A percentile compares a stretch with the other conserved stretches of the same genome.
Conservation (phyloP, 2,888 invertebrate genomes). For the Sialis lutaria region DNA sequence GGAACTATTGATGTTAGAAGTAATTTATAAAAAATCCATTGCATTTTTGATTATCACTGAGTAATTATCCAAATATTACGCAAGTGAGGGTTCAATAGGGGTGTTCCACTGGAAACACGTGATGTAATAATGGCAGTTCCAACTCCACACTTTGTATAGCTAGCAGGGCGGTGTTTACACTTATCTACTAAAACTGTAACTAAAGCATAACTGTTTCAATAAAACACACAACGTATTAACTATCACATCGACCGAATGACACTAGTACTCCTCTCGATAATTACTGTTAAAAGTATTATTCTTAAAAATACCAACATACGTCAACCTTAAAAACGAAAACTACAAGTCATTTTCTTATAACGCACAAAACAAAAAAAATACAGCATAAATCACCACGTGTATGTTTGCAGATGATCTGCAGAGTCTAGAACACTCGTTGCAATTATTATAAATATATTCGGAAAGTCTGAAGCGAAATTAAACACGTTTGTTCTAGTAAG, state of each 20-base stretch:
- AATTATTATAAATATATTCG: not conserved
- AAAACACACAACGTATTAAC: too few species aligned
- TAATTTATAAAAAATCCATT: too few species aligned
- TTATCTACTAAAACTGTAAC: too few species aligned
- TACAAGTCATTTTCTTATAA: constrained; percentile 4
- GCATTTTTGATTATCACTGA: too few species aligned
- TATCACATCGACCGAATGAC: too few species aligned
- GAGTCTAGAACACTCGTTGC: not conserved
- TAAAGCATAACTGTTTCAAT: too few species aligned
- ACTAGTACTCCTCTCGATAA: too few species aligned
- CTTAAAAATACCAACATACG: not conserved
- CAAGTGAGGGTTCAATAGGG: not conserved
- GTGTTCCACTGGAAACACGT: constrained; percentile 4
- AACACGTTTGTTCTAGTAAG: constrained; percentile 5
- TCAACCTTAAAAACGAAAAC: constrained; percentile 2
- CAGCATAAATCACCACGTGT: constrained; percentile 1
- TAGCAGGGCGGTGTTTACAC: constrained; percentile 5
- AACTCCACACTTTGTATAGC: constrained; percentile 4
- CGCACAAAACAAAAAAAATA: too few species aligned
- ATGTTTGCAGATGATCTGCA: not conserved
- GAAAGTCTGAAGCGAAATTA: not conserved
- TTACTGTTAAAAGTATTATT: too few species aligned
- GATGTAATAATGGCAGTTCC: constrained; percentile 6
- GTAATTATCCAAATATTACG: too few species aligned
- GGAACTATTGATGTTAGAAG: too few species aligned